These are phyloP conservation scores for Danaus melanippus DNA, from an alignment of 1,140 invertebrate species.

Conservation along the genomic window DNA sequence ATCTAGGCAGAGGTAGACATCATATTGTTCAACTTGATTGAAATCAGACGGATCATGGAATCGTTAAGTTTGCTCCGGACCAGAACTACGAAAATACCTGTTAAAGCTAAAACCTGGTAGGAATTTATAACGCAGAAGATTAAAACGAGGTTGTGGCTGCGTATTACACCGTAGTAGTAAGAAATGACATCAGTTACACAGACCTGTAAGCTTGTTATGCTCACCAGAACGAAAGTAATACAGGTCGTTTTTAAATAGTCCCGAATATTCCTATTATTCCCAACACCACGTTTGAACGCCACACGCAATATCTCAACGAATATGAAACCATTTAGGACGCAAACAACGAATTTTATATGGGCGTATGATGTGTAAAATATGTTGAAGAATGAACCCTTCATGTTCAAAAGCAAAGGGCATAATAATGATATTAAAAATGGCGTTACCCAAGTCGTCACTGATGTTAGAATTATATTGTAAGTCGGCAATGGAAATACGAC, in stretches of 20 bases:
- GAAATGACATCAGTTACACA: constrained; percentile 34
- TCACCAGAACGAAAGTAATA: constrained; percentile 33
- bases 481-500: constrained; percentile 28
- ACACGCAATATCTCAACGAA: constrained; percentile 34
- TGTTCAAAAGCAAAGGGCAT: constrained; percentile 20
- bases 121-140: constrained; percentile 38
- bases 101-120: constrained; percentile 29
- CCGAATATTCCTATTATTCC: constrained; percentile 17
- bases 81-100: constrained; percentile 29
- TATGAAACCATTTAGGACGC: constrained; percentile 29
- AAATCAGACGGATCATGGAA: constrained; percentile 8
- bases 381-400: constrained; percentile 14
- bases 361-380: constrained; percentile 27
- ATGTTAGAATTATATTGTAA: constrained; percentile 18
- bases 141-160: constrained; percentile 14
- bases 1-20: background rate
- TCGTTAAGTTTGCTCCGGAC: constrained; percentile 23
- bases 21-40: constrained; percentile 10
- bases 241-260: constrained; percentile 31
- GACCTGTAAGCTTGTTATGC: constrained; percentile 36
- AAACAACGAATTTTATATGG: constrained; percentile 29
- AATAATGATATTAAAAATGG: constrained; percentile 29
- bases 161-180: constrained; percentile 22
- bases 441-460: constrained; percentile 20
- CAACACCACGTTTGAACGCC: constrained; percentile 19